Conservation (phyloP, 2,797 vertebrate species). For the Anisognathus igniventris region DNA sequence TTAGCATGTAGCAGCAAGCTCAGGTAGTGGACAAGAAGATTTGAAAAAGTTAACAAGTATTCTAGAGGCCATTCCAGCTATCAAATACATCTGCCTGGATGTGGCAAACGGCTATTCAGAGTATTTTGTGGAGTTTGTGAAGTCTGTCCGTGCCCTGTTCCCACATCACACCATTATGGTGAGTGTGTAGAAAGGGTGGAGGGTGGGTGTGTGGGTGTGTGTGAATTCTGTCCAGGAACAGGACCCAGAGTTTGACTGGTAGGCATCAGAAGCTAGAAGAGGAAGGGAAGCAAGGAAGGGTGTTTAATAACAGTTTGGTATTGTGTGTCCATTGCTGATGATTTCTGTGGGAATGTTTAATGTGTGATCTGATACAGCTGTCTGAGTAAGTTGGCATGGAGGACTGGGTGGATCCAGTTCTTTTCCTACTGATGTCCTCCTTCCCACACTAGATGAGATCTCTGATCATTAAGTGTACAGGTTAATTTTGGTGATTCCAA, state of each 20-base stretch:
- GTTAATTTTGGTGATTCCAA: neutral
- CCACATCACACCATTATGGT: conserved; percentile 98
- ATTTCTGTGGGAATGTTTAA: neutral
- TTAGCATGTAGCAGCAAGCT: conserved; percentile 92
- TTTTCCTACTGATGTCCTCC: neutral
- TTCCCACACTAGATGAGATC: neutral
- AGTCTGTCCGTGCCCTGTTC: conserved; percentile 86
- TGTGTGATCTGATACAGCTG: neutral
- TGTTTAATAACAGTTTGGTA: neutral
- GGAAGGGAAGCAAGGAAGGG: neutral
- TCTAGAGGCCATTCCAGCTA: conserved; percentile 84
- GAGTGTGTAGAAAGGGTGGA: conserved; percentile 36
- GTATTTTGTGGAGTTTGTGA: conserved; percentile 96
- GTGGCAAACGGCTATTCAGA: conserved; percentile 98
- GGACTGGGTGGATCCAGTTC: neutral
- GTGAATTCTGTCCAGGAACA: neutral
- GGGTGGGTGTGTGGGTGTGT: neutral
- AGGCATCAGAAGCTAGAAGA: neutral
- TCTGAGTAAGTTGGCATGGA: neutral
- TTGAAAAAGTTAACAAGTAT: conserved; percentile 88
- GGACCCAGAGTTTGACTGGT: neutral
- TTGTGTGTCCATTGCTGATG: neutral
- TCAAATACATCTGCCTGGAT: conserved; percentile 95
- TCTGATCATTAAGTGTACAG: neutral
- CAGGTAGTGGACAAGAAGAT: conserved; percentile 87